These are phyloP conservation scores for Trichogramma pretiosum DNA, from an alignment of 1,140 invertebrate species.

Conservation along the genomic window DNA sequence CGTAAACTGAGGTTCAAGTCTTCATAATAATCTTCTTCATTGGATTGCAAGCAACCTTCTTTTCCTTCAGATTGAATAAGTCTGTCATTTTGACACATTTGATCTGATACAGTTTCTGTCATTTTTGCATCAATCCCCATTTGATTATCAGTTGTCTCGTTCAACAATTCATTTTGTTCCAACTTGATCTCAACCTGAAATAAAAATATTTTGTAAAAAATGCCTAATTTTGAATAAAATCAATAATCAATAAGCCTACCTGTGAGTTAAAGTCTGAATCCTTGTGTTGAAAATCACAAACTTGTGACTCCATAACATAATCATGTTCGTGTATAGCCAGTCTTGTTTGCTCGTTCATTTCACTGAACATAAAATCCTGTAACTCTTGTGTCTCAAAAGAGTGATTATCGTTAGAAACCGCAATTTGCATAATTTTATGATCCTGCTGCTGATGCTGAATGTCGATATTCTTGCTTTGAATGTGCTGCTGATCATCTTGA, in stretches of 20 bases:
- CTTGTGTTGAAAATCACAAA: neutral
- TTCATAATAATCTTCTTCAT: conserved; percentile 42
- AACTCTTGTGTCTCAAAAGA: conserved; percentile 6
- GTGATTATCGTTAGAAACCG: conserved; percentile 1
- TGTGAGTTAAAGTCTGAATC: neutral
- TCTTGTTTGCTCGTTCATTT: conserved; percentile 11
- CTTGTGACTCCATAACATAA: conserved; percentile 11
- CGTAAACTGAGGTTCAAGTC: conserved; percentile 41
- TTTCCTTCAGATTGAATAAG: too few species aligned
- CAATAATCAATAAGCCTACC: too few species aligned
- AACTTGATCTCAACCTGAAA: too few species aligned
- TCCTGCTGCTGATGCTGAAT: neutral
- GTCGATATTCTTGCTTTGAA: neutral
- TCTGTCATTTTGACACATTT: too few species aligned
- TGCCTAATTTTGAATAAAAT: too few species aligned
- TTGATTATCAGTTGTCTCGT: too few species aligned
- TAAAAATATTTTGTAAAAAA: too few species aligned
- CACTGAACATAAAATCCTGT: conserved; percentile 12
- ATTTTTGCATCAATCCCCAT: too few species aligned
- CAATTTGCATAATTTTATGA: neutral
- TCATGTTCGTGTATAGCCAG: conserved; percentile 13
- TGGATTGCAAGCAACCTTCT: too few species aligned
- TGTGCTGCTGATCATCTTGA: neutral
- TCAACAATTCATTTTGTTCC: too few species aligned
- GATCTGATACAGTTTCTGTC: too few species aligned